Conservation (phyloP, 1,140 invertebrate genomes). For the Lineus longissimus region DNA sequence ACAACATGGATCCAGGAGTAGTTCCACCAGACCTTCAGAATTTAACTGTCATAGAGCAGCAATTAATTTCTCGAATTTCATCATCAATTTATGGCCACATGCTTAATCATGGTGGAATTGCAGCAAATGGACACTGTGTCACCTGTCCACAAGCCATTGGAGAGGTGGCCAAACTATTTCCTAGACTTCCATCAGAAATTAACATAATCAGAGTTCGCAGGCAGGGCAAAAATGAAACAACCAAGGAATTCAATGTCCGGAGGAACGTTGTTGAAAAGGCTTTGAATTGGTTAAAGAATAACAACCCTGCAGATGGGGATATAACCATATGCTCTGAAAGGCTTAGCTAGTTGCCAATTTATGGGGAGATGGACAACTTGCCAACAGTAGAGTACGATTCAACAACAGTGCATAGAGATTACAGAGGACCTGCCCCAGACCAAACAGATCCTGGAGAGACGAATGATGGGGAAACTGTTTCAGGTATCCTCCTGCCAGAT, state of each 20-base stretch:
- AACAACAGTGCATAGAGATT: not conserved
- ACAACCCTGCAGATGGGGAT: constrained; percentile 5
- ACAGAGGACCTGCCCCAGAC: not conserved
- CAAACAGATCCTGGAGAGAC: constrained; percentile 2
- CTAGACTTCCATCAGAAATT: not conserved
- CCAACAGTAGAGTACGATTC: not conserved
- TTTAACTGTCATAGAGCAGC: constrained; percentile 3
- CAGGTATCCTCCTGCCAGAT: not conserved
- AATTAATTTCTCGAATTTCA: not conserved
- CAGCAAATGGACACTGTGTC: constrained; percentile 1
- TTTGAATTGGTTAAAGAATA: not conserved
- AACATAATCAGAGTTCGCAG: not conserved
- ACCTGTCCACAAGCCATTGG: not conserved
- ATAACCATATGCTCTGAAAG: not conserved
- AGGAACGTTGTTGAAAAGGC: not conserved
- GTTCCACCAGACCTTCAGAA: not conserved
- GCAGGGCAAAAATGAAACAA: not conserved
- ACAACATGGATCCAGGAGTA: not conserved
- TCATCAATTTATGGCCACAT: not conserved
- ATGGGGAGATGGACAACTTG: not conserved
- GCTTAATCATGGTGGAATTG: not conserved
- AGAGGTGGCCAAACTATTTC: not conserved
- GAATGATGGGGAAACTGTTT: not conserved
- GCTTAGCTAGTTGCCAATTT: not conserved
- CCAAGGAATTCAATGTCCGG: constrained; percentile 2